A percentile compares a stretch with the other conserved stretches of the same genome.
These are phyloP conservation scores for Sprattus sprattus DNA, from an alignment of 2,113 vertebrate species.

Conservation along the genomic window DNA sequence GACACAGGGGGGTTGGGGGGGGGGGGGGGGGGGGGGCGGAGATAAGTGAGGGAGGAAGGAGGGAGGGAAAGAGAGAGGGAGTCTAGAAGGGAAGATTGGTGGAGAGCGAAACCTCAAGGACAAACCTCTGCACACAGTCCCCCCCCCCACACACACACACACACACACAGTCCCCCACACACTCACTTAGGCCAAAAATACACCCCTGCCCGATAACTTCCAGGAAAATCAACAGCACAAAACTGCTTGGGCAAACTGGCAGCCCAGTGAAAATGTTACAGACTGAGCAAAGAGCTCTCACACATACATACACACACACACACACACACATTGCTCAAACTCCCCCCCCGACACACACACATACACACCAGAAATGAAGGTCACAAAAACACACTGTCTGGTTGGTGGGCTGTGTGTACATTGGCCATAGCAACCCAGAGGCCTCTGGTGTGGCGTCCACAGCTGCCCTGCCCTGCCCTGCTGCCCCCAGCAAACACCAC, in stretches of 20 bases:
- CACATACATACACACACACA: neutral
- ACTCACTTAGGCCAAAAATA: constrained; percentile 13
- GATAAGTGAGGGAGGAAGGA: constrained; percentile 47
- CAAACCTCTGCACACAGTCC: neutral
- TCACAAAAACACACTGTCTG: neutral
- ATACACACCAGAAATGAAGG: neutral
- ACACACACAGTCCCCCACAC: neutral
- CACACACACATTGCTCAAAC: neutral
- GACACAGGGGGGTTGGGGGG: constrained; percentile 39
- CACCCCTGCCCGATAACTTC: neutral
- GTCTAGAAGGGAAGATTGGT: neutral
- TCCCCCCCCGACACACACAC: neutral
- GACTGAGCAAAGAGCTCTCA: neutral
- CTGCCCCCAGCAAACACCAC: neutral
- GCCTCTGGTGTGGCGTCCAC: constrained; percentile 1
- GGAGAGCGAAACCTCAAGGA: neutral
- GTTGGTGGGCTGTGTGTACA: neutral
- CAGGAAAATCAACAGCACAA: constrained; percentile 13
- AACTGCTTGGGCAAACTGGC: constrained; percentile 1
- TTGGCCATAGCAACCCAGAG: neutral
- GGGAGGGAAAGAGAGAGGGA: constrained; percentile 40
- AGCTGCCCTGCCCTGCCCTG: neutral
- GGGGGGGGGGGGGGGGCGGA: constrained; percentile 51
- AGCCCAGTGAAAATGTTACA: neutral
- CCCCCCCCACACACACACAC: neutral